phyloP scores from a whole-genome alignment of 2,797 vertebrate genomes.

The Eleutherodactylus coqui region DNA sequence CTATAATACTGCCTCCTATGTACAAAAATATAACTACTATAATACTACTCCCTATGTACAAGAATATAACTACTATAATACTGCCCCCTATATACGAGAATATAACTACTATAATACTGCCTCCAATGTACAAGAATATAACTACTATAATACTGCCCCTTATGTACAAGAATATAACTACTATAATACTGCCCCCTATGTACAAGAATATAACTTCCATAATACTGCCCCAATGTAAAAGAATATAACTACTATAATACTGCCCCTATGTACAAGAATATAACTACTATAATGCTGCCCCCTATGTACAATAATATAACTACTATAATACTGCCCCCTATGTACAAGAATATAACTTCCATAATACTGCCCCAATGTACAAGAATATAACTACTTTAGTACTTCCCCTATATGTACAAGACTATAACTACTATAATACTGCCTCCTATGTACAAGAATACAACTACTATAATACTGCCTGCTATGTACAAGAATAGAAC shows the following conservation, averaged over 20 bases:
- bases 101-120: slow-evolving; percentile 10
- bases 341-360: neutral
- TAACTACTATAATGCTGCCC: neutral
- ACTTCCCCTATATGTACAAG: neutral
- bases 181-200: neutral
- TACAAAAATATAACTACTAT: neutral
- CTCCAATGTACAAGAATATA: neutral
- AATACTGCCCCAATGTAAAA: neutral
- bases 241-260: slow-evolving; percentile 10
- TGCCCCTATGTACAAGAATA: neutral
- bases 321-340: neutral
- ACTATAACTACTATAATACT: slow-evolving; percentile 11
- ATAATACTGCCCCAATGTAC: slow-evolving; percentile 4
- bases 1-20: neutral
- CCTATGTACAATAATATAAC: neutral
- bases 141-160: neutral
- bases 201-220: slow-evolving; percentile 10
- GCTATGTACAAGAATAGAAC: slow-evolving; percentile 1
- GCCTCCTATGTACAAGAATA: neutral
- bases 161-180: neutral
- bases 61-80: neutral
- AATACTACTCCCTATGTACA: neutral
- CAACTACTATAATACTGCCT: neutral
- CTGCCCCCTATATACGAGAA: neutral
- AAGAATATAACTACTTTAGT: slow-evolving; percentile 8